Evolutionary conservation across 2,113 vertebrate genomes (phyloP).

Genomic region (Zosterops hypoxanthus): DNA sequence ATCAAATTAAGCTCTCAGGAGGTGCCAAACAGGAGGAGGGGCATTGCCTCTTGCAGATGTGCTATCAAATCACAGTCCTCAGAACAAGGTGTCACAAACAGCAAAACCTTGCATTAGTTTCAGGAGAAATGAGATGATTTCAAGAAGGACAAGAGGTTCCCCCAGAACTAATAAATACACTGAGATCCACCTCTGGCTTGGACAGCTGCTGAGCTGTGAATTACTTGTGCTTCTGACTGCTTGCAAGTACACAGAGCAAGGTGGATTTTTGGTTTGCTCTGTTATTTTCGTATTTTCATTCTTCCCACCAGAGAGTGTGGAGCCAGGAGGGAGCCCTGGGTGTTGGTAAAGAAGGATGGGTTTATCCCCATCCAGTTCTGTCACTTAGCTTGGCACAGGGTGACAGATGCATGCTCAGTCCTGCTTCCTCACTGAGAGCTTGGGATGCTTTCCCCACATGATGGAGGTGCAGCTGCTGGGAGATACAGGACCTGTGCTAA

Average conservation of each 20-base stretch:
- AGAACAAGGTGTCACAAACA: not conserved
- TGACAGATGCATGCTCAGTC: not conserved
- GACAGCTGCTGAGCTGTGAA: not conserved
- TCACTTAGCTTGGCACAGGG: not conserved
- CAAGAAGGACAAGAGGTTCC: not conserved
- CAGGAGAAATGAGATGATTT: not conserved
- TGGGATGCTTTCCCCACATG: not conserved
- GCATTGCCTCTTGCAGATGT: not conserved
- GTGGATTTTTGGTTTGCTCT: not conserved
- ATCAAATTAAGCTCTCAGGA: constrained; percentile 10
- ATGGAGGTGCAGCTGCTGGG: not conserved
- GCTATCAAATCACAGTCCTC: not conserved
- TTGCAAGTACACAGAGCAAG: not conserved
- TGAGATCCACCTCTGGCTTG: not conserved
- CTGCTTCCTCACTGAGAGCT: accelerated
- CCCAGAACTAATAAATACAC: not conserved
- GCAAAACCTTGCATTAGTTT: not conserved
- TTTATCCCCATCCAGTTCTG: not conserved
- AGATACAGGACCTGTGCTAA: not conserved
- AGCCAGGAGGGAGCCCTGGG: not conserved
- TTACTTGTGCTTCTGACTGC: not conserved
- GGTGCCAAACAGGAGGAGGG: not conserved
- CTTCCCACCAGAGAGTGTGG: not conserved
- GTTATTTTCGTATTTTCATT: not conserved
- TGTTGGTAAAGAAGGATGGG: not conserved